A percentile compares a stretch with the other conserved stretches of the same genome.
Evolutionary conservation across 2,888 invertebrate genomes (phyloP).

Genomic region (Cheilosia pagana): DNA sequence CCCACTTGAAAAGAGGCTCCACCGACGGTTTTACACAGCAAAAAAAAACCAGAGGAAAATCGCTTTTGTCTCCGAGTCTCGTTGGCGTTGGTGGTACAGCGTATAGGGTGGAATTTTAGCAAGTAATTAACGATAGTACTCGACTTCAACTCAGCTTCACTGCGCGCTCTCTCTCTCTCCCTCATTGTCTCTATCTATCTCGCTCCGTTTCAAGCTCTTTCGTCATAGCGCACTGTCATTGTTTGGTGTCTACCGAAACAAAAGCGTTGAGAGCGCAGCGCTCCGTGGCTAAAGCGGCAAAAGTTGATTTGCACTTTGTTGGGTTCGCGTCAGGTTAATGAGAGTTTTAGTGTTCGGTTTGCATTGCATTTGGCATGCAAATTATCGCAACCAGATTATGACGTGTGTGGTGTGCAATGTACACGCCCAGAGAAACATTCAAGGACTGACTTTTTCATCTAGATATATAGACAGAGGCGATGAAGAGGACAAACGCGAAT

Average conservation of each 20-base stretch:
- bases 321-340: constrained; percentile 71
- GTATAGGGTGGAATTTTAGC: constrained; percentile 49
- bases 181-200: neutral
- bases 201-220: constrained; percentile 22
- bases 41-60: constrained; percentile 16
- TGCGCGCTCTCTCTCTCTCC: neutral
- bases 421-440: constrained; percentile 40
- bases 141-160: constrained; percentile 31
- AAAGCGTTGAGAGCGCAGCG: constrained; percentile 35
- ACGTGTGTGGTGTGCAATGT: constrained; percentile 21
- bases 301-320: constrained; percentile 72
- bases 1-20: constrained; percentile 30
- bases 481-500: constrained; percentile 18
- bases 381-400: constrained; percentile 68
- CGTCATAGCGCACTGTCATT: constrained; percentile 45
- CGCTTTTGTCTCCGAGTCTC: constrained; percentile 62
- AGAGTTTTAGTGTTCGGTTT: constrained; percentile 50
- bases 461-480: neutral
- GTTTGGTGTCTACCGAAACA: constrained; percentile 33
- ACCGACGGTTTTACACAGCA: constrained; percentile 10
- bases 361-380: constrained; percentile 54
- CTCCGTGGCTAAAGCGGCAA: constrained; percentile 51
- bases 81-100: neutral
- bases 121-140: constrained; percentile 72
- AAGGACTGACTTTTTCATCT: constrained; percentile 61